These are phyloP conservation scores for Polyergus mexicanus DNA, from an alignment of 1,140 invertebrate species.

Conservation along the genomic window DNA sequence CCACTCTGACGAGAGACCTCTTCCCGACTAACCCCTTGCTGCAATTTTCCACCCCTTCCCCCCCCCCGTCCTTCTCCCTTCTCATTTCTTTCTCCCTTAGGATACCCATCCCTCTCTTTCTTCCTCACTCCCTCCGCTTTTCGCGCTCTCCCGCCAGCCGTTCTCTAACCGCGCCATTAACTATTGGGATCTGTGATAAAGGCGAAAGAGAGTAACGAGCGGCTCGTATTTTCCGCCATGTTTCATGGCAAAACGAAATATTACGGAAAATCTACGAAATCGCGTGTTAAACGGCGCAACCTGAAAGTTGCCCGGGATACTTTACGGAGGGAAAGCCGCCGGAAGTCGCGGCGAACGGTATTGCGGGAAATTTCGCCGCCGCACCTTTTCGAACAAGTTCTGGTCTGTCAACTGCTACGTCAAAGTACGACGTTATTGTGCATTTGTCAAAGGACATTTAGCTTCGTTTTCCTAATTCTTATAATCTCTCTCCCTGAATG, in stretches of 20 bases:
- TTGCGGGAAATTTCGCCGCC: not conserved
- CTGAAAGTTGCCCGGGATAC: constrained; percentile 43
- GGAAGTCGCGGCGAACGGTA: constrained; percentile 4
- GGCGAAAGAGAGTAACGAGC: constrained; percentile 53
- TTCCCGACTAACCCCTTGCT: constrained; percentile 31
- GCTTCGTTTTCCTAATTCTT: not conserved
- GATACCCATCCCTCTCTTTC: not conserved
- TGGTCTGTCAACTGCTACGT: not conserved
- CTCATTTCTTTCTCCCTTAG: not conserved
- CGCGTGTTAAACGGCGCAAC: constrained; percentile 18
- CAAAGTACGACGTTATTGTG: not conserved
- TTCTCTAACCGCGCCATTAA: constrained; percentile 62
- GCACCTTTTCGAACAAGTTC: constrained; percentile 20
- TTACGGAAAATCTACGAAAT: constrained; percentile 48
- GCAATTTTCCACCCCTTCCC: not conserved
- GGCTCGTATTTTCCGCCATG: constrained; percentile 48
- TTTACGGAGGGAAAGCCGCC: constrained; percentile 40
- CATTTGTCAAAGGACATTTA: not conserved
- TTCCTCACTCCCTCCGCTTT: constrained; percentile 3
- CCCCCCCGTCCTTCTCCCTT: not conserved
- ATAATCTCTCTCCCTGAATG: no score
- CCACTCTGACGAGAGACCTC: constrained; percentile 63
- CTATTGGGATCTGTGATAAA: constrained; percentile 39
- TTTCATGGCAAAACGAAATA: constrained; percentile 35
- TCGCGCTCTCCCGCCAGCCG: not conserved